Conservation (phyloP, 2,888 invertebrate genomes). For the Galerucella pusilla region DNA sequence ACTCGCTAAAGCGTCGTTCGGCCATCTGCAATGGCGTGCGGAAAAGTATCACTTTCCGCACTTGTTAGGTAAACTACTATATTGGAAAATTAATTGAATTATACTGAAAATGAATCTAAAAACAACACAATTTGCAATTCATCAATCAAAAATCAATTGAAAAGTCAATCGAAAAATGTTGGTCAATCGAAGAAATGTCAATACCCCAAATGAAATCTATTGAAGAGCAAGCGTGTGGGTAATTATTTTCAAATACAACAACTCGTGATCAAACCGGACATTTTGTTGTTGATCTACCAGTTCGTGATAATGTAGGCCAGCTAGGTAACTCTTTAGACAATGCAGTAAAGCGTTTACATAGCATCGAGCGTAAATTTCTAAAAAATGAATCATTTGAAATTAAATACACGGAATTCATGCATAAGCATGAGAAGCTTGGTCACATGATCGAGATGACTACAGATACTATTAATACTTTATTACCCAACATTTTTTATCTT, state of each 20-base stretch:
- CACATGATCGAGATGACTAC: background rate
- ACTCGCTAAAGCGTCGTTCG: too few relatives aligned
- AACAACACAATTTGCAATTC: too few relatives aligned
- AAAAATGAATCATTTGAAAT: background rate
- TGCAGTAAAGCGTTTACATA: background rate
- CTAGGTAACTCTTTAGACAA: slow-evolving; percentile 1
- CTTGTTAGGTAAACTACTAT: too few relatives aligned
- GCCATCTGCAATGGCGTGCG: too few relatives aligned
- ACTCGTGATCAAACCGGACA: background rate
- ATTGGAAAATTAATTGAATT: too few relatives aligned
- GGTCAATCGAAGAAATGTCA: too few relatives aligned
- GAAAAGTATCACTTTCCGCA: too few relatives aligned
- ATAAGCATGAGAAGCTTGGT: background rate
- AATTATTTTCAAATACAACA: background rate
- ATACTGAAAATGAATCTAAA: too few relatives aligned
- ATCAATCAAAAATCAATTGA: too few relatives aligned
- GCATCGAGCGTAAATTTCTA: background rate
- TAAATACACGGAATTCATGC: background rate
- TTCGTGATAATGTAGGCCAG: background rate
- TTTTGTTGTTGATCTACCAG: slow-evolving; percentile 5
- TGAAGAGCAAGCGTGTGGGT: background rate
- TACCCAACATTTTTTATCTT: slow-evolving; percentile 45
- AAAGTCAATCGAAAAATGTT: too few relatives aligned
- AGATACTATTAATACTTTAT: background rate
- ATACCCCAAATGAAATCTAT: background rate